A percentile compares a stretch with the other conserved stretches of the same genome.
These are phyloP conservation scores for Vulpes vulpes DNA, from an alignment of 2,113 vertebrate genomes.

Conservation along the genomic window DNA sequence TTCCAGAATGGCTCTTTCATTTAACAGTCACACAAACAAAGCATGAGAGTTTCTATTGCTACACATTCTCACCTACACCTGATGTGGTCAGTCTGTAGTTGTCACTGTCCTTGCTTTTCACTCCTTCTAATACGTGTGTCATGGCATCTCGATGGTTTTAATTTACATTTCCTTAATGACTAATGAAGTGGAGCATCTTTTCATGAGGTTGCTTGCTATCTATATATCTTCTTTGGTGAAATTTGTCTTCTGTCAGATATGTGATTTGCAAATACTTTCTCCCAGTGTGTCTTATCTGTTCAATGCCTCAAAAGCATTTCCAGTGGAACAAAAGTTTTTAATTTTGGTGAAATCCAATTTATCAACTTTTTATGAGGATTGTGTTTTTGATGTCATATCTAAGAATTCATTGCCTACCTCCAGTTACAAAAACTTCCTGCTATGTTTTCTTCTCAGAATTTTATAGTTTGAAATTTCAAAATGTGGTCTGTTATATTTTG, in stretches of 20 bases:
- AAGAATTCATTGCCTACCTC: background rate
- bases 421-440: background rate
- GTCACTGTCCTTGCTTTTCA: background rate
- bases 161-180: background rate
- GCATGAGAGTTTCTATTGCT: background rate
- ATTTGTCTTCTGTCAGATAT: background rate
- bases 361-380: background rate
- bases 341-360: background rate
- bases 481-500: background rate
- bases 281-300: background rate
- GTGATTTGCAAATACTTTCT: constrained; percentile 19
- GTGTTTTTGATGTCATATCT: background rate
- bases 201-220: background rate
- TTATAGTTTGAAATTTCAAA: constrained; percentile 23
- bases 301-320: background rate
- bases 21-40: background rate
- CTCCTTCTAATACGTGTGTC: background rate
- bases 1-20: background rate
- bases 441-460: background rate
- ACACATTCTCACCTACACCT: background rate
- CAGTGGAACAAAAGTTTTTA: background rate
- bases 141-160: background rate
- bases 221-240: background rate
- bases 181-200: background rate
- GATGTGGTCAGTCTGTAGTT: background rate